Evolutionary conservation across 2,797 vertebrate genomes (phyloP), one percentile per base, ranked within the genome.

Genomic region (Coluber constrictor): DNA sequence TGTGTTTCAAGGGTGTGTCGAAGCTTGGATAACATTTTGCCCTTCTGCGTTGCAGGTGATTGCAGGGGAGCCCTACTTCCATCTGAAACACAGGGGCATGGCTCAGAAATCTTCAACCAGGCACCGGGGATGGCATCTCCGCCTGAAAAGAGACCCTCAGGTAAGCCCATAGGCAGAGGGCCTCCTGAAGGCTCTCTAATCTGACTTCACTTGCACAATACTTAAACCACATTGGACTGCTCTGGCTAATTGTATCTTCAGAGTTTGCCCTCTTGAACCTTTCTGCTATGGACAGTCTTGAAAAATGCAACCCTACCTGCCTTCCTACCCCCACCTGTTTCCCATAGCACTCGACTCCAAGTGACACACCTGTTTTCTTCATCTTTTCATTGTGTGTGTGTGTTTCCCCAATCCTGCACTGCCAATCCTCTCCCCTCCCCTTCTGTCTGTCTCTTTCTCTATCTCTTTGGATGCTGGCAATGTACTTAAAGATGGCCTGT

Each of bases 61-160:
- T 59, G 94, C 96, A 20, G 98, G 97, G 0, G 97, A 96, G n/a
- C 95, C 97, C 7, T 98, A 96, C 47, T 96, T 97, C 0, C 98
- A 98, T 87, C 97, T 98, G 92, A 94, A 95, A 9, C 98, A 98
- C 95, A 95, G 97, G 0, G 96, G 97, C n/a, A 47, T 96, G 89
- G 59, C 91, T 89, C 96, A 95, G 87, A 94, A 92, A 92, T 98
- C 98, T 66, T 93, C 98, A 56, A 97, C 86, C 88, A 94, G 91
- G 0, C 97, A 98, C 94, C 96, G 97, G 97, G 97, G 97, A 90
- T 97, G 97, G 96, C 93, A 94, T 13, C 90, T 96, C 51, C 96
- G 95, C 86, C 96, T 98, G 86, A 91, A 89, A 60, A 98, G 94
- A 93, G 97, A 98, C 55, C 98, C 97, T 3, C 95, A 96, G 98